These are phyloP conservation scores for Cyclura pinguis DNA, from an alignment of 2,797 vertebrate species.

Conservation along the genomic window DNA sequence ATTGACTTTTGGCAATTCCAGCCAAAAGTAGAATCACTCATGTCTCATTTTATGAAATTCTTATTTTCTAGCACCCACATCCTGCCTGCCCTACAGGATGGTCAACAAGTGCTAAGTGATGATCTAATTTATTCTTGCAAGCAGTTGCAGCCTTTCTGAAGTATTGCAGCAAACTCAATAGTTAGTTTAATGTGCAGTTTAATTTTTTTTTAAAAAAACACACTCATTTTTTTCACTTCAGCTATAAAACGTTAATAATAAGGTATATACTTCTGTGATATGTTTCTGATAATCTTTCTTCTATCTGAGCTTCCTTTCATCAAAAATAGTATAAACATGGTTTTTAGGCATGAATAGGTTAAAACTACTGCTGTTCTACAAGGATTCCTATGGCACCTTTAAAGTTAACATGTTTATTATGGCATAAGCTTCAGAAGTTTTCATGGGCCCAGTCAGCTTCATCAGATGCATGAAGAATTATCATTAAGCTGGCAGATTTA, in stretches of 20 bases:
- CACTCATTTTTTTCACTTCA: not conserved
- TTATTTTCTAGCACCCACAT: not conserved
- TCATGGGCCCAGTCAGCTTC: not conserved
- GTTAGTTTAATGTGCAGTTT: not conserved
- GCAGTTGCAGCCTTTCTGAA: not conserved
- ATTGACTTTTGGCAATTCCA: not conserved
- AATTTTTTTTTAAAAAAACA: not conserved
- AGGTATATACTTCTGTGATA: not conserved
- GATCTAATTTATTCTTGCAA: not conserved
- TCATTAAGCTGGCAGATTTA: not conserved
- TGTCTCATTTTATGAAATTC: not conserved
- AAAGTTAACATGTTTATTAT: not conserved
- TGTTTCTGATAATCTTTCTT: not conserved
- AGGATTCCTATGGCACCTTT: not conserved
- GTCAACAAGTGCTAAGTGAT: not conserved
- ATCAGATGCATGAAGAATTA: not conserved
- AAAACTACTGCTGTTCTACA: not conserved
- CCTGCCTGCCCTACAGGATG: rapidly evolving
- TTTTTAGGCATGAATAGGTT: too few relatives aligned
- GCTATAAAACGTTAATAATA: too few relatives aligned
- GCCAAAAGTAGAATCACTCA: not conserved
- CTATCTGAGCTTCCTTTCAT: not conserved
- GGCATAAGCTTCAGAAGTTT: not conserved
- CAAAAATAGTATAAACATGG: not conserved
- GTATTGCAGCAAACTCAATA: not conserved